A percentile compares a stretch with the other conserved stretches of the same genome.
Conservation (phyloP, 2,888 invertebrate genomes). For the Trachelus troglodyta region DNA sequence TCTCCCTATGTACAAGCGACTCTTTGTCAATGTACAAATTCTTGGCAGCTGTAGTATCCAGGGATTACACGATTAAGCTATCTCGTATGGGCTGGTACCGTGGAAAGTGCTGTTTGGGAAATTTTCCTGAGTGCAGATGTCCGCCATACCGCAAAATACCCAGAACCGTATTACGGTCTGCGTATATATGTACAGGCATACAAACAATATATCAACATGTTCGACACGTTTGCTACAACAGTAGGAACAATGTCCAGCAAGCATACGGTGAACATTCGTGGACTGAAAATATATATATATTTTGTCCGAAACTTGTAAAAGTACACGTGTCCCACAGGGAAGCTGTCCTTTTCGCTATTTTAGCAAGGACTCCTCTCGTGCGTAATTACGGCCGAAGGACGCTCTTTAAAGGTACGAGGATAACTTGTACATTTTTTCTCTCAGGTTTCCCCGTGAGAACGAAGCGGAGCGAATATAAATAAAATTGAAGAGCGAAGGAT, state of each 20-base stretch:
- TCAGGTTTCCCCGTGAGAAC: background rate
- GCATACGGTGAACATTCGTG: background rate
- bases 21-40: background rate
- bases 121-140: background rate
- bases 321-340: background rate
- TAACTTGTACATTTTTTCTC: background rate
- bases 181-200: background rate
- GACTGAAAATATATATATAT: background rate
- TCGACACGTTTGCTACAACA: background rate
- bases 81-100: background rate
- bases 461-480: background rate
- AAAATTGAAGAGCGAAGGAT: background rate
- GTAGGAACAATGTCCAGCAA: background rate
- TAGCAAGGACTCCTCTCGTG: background rate
- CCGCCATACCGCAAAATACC: background rate
- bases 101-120: background rate
- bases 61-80: background rate
- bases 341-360: background rate
- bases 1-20: background rate
- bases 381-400: background rate
- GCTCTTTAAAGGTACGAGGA: background rate
- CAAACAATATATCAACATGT: background rate
- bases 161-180: background rate
- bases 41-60: background rate
- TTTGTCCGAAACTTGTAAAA: background rate